Base-by-base conservation (phyloP, 2,113 vertebrate species). In the Bufo gargarizans region DNA sequence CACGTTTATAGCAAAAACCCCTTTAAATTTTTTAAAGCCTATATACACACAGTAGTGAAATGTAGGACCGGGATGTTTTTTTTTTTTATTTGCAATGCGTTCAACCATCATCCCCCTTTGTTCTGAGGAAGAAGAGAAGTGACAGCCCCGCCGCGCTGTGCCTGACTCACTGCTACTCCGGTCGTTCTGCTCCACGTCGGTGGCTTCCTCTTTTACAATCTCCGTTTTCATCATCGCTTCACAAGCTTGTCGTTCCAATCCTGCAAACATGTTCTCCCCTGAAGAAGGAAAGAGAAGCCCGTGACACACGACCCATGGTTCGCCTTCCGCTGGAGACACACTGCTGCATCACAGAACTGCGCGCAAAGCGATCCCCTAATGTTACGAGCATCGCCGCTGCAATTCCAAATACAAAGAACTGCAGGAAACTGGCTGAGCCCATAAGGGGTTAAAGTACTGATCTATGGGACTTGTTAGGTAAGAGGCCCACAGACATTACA, bases 181-280 rank as follows among this genome's bases (percentile, higher is more conserved):
- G 47, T 86, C 85, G 56, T 69, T 58, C 50, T 33, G 76, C 14
- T 78, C 87, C 45, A 67, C 55, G 20, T 77, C 81, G 33, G 87
- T 65, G 1, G 45, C 6, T 65, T 86, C 84, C 69, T 88, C 43
- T 93, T 91, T 94, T 91, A 94, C 90, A 89, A 95, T 93, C 90
- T 89, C 94, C 85, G 90, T 95, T 91, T 94, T 95, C 95, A 94
- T 95, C 94, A 96, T 95, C 91, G 93, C 95, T 93, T 95, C 94
- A 86, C 95, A 95, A 89, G 94, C 93, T 91, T 95, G 94, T 88
- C 95, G 94, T 91, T 95, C 95, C 93, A 96, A 91, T 90, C 95
- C 95, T 90, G 95, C 95, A 92, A 96, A 95, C 92, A 96, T 94
- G 91, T 96, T 94, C 89, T 95, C 94, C 95, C 95, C 95, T 96